A percentile compares a stretch with the other conserved stretches of the same genome.
Evolutionary conservation across 2,888 invertebrate species (phyloP).

Genomic region (Drosophila dives): DNA sequence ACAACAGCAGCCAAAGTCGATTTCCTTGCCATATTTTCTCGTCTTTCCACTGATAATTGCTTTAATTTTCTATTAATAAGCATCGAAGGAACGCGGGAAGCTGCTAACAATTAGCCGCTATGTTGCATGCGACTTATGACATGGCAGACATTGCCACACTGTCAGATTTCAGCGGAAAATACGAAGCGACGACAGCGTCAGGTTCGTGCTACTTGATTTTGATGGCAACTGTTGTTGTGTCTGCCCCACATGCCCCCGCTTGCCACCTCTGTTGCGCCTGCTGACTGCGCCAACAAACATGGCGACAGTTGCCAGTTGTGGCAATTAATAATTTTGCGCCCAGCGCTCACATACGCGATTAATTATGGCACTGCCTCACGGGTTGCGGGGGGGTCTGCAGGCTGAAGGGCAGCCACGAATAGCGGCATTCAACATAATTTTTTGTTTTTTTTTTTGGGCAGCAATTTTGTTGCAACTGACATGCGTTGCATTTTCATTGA

Average conservation of each 20-base stretch:
- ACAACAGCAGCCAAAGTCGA: slow-evolving; percentile 52
- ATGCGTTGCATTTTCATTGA: slow-evolving; percentile 73
- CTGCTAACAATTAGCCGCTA: slow-evolving; percentile 82
- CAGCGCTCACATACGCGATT: slow-evolving; percentile 83
- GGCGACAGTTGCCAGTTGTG: slow-evolving; percentile 81
- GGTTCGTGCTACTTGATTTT: slow-evolving; percentile 37
- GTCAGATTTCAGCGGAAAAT: slow-evolving; percentile 62
- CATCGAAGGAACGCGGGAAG: slow-evolving; percentile 60
- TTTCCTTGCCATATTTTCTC: slow-evolving; percentile 69
- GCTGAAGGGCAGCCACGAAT: slow-evolving; percentile 4
- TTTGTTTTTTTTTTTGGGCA: neutral
- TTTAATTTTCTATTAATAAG: slow-evolving; percentile 82
- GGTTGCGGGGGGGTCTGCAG: neutral
- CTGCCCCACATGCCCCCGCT: neutral
- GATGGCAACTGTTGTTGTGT: neutral
- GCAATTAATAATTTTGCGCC: slow-evolving; percentile 84
- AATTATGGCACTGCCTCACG: slow-evolving; percentile 71
- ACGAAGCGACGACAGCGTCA: slow-evolving; percentile 75
- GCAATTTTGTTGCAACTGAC: slow-evolving; percentile 65
- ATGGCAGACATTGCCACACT: slow-evolving; percentile 50
- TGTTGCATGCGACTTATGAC: slow-evolving; percentile 81
- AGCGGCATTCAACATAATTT: slow-evolving; percentile 34
- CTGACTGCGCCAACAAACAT: slow-evolving; percentile 64
- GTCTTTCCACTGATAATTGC: slow-evolving; percentile 75
- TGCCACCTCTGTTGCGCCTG: slow-evolving; percentile 17